Conservation (phyloP, 2,797 vertebrate species). For the Chiloscyllium punctatum region DNA sequence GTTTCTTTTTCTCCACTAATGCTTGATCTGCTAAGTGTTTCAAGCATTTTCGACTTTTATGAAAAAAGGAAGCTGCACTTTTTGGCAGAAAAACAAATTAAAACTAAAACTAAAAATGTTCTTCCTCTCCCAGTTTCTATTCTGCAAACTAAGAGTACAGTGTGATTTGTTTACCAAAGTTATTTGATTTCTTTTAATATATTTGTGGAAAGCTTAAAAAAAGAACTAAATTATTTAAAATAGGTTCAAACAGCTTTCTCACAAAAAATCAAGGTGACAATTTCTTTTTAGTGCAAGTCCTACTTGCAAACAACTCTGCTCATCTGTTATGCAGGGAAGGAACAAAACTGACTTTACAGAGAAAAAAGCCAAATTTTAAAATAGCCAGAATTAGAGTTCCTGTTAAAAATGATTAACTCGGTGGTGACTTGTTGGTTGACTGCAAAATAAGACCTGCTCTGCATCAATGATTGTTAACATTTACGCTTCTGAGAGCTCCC, state of each 20-base stretch:
- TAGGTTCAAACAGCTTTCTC: neutral
- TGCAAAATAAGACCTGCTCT: neutral
- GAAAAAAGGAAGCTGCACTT: constrained; percentile 4
- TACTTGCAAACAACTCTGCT: neutral
- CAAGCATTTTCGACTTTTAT: too few relatives aligned
- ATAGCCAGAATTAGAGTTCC: neutral
- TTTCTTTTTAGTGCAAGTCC: neutral
- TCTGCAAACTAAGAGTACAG: neutral
- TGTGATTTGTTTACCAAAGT: too few relatives aligned
- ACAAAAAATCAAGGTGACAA: neutral
- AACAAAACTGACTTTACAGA: neutral
- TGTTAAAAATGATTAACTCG: neutral
- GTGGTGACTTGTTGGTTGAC: neutral
- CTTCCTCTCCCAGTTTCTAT: neutral
- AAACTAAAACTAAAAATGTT: neutral
- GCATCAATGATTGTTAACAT: neutral
- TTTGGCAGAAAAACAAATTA: neutral
- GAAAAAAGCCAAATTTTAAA: neutral
- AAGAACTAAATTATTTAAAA: neutral
- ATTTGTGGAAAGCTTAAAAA: constrained; percentile 13
- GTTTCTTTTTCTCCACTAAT: too few relatives aligned
- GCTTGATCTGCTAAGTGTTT: too few relatives aligned
- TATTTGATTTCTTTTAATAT: neutral
- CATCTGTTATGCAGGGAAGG: neutral
- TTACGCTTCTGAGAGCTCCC: neutral